A percentile compares a stretch with the other conserved stretches of the same genome.
These are phyloP conservation scores for Mesorhabditis sp. DNA, from an alignment of 2,888 invertebrate species.

Conservation along the genomic window DNA sequence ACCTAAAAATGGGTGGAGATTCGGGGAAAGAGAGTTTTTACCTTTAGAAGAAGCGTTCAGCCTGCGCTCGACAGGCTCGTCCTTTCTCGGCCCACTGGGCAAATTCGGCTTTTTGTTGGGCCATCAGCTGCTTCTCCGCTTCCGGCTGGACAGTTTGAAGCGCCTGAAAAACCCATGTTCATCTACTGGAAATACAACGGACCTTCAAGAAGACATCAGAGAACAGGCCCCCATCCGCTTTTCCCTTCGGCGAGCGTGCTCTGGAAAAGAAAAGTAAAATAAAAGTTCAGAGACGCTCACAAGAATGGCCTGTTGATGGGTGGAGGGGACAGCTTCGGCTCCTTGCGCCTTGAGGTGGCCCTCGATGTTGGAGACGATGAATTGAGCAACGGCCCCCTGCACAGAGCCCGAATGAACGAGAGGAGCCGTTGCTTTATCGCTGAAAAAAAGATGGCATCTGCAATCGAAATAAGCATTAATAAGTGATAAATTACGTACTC, in stretches of 20 bases:
- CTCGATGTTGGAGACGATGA: conserved; percentile 14
- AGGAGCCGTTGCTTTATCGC: no score
- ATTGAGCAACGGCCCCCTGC: conserved; percentile 12
- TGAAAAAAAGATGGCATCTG: no score
- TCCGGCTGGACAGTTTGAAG: conserved; percentile 10
- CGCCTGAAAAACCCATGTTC: not conserved
- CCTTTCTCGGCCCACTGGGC: conserved; percentile 36
- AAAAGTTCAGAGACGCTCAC: conserved; percentile 12
- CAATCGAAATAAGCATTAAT: no score
- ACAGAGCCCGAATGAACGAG: not conserved
- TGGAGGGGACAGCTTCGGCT: conserved; percentile 18
- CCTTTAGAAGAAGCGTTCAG: conserved; percentile 43
- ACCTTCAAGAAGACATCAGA: no score
- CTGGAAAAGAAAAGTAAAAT: no score
- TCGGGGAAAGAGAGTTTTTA: conserved; percentile 11
- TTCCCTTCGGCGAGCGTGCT: not conserved
- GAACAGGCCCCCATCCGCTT: no score
- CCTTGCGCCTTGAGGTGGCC: conserved; percentile 15
- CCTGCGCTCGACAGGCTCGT: conserved; percentile 37
- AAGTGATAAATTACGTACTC: conserved; percentile 12
- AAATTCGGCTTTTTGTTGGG: conserved; percentile 28
- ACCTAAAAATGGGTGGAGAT: conserved; percentile 11
- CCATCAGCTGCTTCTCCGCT: conserved; percentile 24
- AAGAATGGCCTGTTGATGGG: conserved; percentile 16
- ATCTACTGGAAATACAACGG: no score